Evolutionary conservation across 2,888 invertebrate species (phyloP).

Genomic region (Ypsolopha scabrella): DNA sequence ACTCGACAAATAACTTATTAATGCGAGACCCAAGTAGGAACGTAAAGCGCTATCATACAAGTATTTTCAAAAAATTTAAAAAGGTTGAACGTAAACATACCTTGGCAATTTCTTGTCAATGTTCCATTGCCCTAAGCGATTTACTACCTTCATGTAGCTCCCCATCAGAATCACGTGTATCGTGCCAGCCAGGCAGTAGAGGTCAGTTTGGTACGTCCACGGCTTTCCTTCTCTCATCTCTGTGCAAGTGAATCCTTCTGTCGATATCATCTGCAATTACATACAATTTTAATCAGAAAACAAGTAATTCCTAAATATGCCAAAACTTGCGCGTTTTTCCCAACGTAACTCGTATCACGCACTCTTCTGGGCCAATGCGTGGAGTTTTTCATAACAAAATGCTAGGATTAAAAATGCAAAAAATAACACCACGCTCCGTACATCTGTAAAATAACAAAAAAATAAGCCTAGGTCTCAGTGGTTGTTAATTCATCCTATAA

Average conservation of each 20-base stretch:
- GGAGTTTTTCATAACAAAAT: too few species aligned
- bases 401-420: too few species aligned
- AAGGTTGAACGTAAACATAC: constrained; percentile 33
- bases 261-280: constrained; percentile 73
- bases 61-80: too few species aligned
- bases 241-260: constrained; percentile 83
- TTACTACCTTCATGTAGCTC: constrained; percentile 87
- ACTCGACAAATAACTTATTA: too few species aligned
- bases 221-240: constrained; percentile 93
- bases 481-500: neutral
- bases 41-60: too few species aligned
- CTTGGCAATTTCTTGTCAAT: constrained; percentile 79
- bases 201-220: constrained; percentile 96
- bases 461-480: too few species aligned
- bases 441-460: too few species aligned
- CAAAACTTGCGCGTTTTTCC: neutral
- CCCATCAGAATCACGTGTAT: constrained; percentile 90
- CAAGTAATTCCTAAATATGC: neutral
- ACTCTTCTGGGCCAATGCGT: too few species aligned
- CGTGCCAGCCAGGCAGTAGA: constrained; percentile 90
- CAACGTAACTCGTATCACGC: neutral
- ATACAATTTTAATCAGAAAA: neutral
- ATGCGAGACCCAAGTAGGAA: too few species aligned
- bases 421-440: too few species aligned
- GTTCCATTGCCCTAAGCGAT: constrained; percentile 74